A percentile compares a stretch with the other conserved stretches of the same genome.
These are phyloP conservation scores for Ageneiosus marmoratus DNA, from an alignment of 2,113 vertebrate species.

Conservation along the genomic window DNA sequence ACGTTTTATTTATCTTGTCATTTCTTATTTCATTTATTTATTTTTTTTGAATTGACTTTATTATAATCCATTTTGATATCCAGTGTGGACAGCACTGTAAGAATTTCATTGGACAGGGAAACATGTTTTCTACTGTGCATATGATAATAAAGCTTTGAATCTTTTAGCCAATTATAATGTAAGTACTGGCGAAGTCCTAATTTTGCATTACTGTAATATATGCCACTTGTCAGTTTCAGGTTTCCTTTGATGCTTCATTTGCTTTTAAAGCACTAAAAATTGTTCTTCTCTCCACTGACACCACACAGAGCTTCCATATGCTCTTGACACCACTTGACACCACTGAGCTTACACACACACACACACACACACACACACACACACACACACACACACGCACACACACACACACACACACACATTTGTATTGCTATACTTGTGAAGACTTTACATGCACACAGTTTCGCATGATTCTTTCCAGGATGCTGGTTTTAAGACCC, in stretches of 20 bases:
- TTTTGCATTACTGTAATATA: neutral
- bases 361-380: neutral
- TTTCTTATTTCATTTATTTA: too few relatives aligned
- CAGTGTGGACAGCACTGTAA: too few relatives aligned
- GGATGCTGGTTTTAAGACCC: neutral
- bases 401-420: neutral
- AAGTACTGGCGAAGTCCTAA: neutral
- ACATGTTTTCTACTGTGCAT: too few relatives aligned
- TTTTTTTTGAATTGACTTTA: too few relatives aligned
- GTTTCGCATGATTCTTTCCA: slow-evolving; percentile 25
- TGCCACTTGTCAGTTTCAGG: neutral
- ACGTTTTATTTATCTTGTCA: too few relatives aligned
- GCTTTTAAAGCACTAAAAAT: neutral
- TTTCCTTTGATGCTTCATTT: neutral
- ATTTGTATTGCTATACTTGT: too few relatives aligned
- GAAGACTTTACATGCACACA: neutral
- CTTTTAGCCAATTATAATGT: neutral
- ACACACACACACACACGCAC: slow-evolving; percentile 5
- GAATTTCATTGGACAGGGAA: too few relatives aligned
- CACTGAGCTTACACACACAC: neutral
- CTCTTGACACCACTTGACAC: too few relatives aligned
- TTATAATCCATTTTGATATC: too few relatives aligned
- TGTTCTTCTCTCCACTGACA: neutral
- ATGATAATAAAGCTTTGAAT: too few relatives aligned
- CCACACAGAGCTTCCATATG: neutral